Percentiles rank a stretch among this genome's conserved stretches.
phyloP scores from a whole-genome alignment of 2,113 vertebrate species.

The Chloropsis hardwickii region DNA sequence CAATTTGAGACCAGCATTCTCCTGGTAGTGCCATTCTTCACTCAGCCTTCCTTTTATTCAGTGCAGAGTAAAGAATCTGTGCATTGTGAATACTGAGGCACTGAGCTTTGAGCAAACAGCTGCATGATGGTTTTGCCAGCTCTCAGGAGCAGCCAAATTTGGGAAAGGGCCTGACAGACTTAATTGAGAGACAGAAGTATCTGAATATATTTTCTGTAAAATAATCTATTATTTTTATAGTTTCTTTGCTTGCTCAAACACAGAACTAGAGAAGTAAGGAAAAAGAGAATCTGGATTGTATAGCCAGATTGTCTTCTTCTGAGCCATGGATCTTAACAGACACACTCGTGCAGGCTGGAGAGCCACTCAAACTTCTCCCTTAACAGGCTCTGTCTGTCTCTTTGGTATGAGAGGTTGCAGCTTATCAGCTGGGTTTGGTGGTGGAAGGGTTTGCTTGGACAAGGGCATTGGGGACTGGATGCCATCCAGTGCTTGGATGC shows the following conservation, averaged over 20 bases:
- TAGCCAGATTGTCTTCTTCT: background rate
- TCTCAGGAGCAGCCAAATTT: background rate
- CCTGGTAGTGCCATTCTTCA: background rate
- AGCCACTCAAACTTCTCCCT: background rate
- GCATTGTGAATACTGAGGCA: rapidly evolving
- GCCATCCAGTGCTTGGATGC: background rate
- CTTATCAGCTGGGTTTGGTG: background rate
- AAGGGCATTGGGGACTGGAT: background rate
- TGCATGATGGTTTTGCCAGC: background rate
- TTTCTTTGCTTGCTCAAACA: background rate
- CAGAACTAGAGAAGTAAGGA: background rate
- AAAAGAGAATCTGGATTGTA: background rate
- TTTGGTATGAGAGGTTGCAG: background rate
- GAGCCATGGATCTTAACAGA: background rate
- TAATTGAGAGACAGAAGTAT: background rate
- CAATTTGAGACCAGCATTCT: background rate
- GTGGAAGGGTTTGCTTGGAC: background rate
- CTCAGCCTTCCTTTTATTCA: background rate
- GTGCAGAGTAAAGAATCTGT: background rate
- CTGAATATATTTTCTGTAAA: background rate
- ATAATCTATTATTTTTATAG: background rate
- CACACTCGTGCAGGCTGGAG: background rate
- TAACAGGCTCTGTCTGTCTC: background rate
- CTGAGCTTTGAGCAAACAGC: background rate
- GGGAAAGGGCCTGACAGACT: background rate